These are phyloP conservation scores for Phenganax subtilis DNA, from an alignment of 92 coral and sea anemone genomes.

Conservation along the genomic window DNA sequence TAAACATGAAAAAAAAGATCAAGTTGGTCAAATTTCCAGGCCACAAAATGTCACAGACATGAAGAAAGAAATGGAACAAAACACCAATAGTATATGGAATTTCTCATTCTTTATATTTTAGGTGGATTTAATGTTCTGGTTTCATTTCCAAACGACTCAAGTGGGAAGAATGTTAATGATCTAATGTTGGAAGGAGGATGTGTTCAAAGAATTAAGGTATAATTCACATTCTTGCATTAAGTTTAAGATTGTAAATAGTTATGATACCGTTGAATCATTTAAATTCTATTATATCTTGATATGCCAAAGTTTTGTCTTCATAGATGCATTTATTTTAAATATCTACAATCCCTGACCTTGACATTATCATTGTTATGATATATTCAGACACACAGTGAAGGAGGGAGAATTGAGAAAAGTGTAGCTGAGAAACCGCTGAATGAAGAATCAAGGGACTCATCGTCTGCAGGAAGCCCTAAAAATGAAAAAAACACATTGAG, in stretches of 20 bases:
- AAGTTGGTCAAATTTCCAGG: not conserved
- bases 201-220: conserved; percentile 26
- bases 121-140: conserved; percentile 2
- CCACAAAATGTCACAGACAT: not conserved
- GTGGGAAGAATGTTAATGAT: conserved; percentile 16
- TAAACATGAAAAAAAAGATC: not conserved
- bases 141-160: conserved; percentile 1
- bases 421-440: conserved; percentile 41
- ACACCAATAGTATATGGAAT: not conserved
- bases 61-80: not conserved
- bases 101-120: not conserved
- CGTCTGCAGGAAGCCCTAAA: not conserved
- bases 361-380: not conserved
- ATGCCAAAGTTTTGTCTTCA: too few relatives aligned
- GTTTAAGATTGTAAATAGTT: not conserved
- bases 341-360: not conserved
- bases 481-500: not conserved
- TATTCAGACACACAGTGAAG: conserved; percentile 1
- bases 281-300: too few relatives aligned
- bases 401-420: conserved; percentile 22
- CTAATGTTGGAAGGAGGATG: conserved; percentile 31
- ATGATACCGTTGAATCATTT: not conserved
- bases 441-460: not conserved
- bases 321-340: too few relatives aligned
- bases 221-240: not conserved